These are phyloP conservation scores for Neolamprologus ventralis DNA, from an alignment of 2,113 vertebrate species.

Conservation along the genomic window DNA sequence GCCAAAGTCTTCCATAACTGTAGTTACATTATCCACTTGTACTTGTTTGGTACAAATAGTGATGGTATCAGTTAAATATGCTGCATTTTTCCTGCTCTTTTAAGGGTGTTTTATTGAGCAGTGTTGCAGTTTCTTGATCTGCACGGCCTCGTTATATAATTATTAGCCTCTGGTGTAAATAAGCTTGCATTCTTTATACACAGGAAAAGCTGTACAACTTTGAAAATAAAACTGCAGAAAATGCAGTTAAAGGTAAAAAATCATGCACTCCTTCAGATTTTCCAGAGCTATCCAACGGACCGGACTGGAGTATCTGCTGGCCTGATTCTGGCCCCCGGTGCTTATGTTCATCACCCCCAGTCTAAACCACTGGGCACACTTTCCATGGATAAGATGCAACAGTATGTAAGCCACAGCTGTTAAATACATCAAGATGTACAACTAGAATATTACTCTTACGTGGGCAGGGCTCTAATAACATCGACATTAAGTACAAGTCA, in stretches of 20 bases:
- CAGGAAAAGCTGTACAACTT: neutral
- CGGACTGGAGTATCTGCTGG: neutral
- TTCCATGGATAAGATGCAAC: neutral
- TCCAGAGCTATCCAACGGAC: neutral
- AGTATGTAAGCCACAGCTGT: neutral
- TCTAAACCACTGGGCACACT: neutral
- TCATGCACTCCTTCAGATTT: neutral
- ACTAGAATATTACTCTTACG: neutral
- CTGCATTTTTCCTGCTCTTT: neutral
- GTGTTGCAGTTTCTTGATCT: neutral
- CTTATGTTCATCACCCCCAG: neutral
- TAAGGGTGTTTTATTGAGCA: neutral
- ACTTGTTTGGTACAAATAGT: neutral
- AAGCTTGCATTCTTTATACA: neutral
- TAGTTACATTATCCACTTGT: neutral
- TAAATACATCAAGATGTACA: neutral
- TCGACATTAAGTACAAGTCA: neutral
- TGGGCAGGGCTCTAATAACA: neutral
- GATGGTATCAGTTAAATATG: neutral
- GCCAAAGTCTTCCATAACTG: neutral
- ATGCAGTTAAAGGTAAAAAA: neutral
- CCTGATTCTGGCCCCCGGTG: neutral
- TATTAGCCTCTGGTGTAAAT: neutral
- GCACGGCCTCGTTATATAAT: fast-evolving
- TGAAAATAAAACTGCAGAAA: neutral